Percentiles rank a stretch among this genome's conserved stretches.
Evolutionary conservation across 2,888 invertebrate species (phyloP).

Genomic region (Ctenicera cuprea): DNA sequence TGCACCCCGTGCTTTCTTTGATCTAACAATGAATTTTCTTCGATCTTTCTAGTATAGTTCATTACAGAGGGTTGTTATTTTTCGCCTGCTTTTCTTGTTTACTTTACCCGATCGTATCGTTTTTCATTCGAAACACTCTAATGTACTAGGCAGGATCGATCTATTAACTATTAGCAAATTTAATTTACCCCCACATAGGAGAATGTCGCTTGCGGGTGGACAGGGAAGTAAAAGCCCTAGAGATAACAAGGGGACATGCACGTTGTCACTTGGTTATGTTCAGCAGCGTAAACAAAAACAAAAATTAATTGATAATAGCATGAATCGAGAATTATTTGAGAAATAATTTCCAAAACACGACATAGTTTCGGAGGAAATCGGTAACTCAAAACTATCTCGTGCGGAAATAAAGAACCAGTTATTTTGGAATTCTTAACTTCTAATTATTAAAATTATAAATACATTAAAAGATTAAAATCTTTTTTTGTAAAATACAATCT

Average conservation of each 20-base stretch:
- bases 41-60: slow-evolving; percentile 32
- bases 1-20: slow-evolving; percentile 39
- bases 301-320: too few relatives aligned
- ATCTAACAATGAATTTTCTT: slow-evolving; percentile 39
- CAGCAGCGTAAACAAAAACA: too few relatives aligned
- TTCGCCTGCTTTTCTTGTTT: slow-evolving; percentile 34
- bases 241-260: background rate
- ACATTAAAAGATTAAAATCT: too few relatives aligned
- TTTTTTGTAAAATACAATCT: too few relatives aligned
- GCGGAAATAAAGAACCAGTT: too few relatives aligned
- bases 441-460: too few relatives aligned
- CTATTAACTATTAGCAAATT: slow-evolving; percentile 43
- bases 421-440: too few relatives aligned
- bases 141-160: slow-evolving; percentile 27
- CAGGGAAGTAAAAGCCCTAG: background rate
- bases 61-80: slow-evolving; percentile 43
- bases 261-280: background rate
- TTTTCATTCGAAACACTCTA: slow-evolving; percentile 30
- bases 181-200: slow-evolving; percentile 20
- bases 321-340: too few relatives aligned
- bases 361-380: too few relatives aligned
- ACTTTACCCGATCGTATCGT: slow-evolving; percentile 35
- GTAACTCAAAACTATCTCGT: too few relatives aligned
- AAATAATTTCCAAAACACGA: too few relatives aligned
- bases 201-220: slow-evolving; percentile 15